These are phyloP conservation scores for Protobothrops mucrosquamatus DNA, from an alignment of 2,113 vertebrate genomes.

Conservation along the genomic window DNA sequence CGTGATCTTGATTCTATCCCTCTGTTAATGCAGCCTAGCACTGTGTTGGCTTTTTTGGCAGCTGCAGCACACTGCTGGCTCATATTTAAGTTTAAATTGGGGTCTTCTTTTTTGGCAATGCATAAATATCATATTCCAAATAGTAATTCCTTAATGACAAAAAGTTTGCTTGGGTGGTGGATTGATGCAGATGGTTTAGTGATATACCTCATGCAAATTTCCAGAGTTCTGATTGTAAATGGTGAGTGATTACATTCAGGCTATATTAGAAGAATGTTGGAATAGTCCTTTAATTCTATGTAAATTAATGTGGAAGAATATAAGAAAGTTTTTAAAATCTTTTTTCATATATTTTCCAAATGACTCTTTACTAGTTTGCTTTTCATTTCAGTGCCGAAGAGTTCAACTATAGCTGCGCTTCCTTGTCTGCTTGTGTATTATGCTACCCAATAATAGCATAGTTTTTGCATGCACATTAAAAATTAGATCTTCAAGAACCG, in stretches of 20 bases:
- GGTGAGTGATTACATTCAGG: background rate
- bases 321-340: background rate
- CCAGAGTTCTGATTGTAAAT: background rate
- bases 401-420: background rate
- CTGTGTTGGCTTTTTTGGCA: too few species aligned
- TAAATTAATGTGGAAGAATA: background rate
- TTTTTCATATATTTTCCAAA: background rate
- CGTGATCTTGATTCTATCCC: too few species aligned
- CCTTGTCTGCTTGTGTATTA: background rate
- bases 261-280: background rate
- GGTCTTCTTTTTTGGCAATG: background rate
- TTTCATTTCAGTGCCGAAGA: background rate
- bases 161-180: background rate
- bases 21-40: too few species aligned
- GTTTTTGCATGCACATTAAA: conserved; percentile 32
- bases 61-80: too few species aligned
- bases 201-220: background rate
- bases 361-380: background rate
- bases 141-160: background rate
- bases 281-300: background rate
- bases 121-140: background rate
- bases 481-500: conserved; percentile 2
- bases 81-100: too few species aligned
- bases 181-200: background rate
- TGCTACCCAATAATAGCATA: conserved; percentile 27